A percentile compares a stretch with the other conserved stretches of the same genome.
phyloP scores from a whole-genome alignment of 2,797 vertebrate genomes.

The Anguilla marmorata region DNA sequence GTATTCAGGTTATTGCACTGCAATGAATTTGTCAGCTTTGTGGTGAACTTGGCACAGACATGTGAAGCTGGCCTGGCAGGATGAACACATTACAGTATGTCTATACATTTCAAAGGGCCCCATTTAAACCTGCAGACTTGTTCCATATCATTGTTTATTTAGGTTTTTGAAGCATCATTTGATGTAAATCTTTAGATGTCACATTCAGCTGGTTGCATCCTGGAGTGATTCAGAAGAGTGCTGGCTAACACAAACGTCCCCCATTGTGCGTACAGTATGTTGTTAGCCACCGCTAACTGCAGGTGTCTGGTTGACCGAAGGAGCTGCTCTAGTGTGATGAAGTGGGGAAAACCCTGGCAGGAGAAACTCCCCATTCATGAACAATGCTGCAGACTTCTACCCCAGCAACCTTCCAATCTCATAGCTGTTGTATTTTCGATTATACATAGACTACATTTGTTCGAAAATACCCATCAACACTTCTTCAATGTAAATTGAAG shows the following conservation, averaged over 20 bases:
- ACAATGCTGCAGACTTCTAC: too few species aligned
- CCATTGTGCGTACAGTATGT: not conserved
- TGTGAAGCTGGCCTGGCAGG: constrained; percentile 54
- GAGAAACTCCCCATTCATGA: not conserved
- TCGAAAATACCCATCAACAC: not conserved
- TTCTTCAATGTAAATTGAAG: not conserved
- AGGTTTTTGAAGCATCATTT: not conserved
- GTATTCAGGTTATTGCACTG: constrained; percentile 39
- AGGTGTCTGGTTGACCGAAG: not conserved
- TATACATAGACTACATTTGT: not conserved
- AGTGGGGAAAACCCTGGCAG: not conserved
- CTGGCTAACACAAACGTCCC: not conserved
- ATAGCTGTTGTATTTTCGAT: not conserved
- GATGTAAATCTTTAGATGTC: not conserved
- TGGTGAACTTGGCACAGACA: constrained; percentile 60
- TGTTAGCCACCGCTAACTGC: not conserved
- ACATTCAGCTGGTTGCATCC: not conserved
- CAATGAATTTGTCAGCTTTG: constrained; percentile 65
- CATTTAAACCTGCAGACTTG: not conserved
- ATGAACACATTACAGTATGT: constrained; percentile 39
- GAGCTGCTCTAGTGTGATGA: not conserved
- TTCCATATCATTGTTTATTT: constrained; percentile 6
- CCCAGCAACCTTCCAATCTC: not conserved
- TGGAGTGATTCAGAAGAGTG: not conserved
- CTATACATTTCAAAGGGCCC: not conserved